These are phyloP conservation scores for Pristionchus mayeri DNA, from an alignment of 2,888 invertebrate species.

Conservation along the genomic window DNA sequence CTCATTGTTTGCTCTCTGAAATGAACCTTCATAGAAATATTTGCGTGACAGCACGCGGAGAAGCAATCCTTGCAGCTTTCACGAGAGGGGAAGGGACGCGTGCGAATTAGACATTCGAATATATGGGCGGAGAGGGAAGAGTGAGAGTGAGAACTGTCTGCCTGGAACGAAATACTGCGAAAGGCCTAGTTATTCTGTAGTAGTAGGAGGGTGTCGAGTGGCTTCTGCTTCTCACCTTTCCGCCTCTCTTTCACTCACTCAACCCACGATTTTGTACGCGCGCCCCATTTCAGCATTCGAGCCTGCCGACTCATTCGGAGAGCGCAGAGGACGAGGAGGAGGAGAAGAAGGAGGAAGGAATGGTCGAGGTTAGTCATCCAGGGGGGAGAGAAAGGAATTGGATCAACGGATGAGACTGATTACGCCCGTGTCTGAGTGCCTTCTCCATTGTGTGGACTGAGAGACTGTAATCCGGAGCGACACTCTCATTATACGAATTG, in stretches of 20 bases:
- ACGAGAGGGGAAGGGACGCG: background rate
- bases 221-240: background rate
- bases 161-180: background rate
- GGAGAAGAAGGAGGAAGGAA: background rate
- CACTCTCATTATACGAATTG: background rate
- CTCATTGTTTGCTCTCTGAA: slow-evolving; percentile 8
- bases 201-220: no score
- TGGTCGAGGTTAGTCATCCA: background rate
- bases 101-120: background rate
- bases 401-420: slow-evolving; percentile 2
- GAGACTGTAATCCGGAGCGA: no score
- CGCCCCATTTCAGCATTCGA: slow-evolving; percentile 16
- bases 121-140: background rate
- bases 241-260: background rate
- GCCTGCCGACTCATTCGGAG: slow-evolving; percentile 38
- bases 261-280: no score
- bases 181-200: slow-evolving; percentile 8
- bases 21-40: background rate
- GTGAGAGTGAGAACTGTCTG: background rate
- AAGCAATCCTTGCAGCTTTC: background rate
- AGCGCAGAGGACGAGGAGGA: slow-evolving; percentile 28
- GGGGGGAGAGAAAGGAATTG: background rate
- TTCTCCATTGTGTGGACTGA: background rate
- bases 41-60: background rate
- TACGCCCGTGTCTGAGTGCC: slow-evolving; percentile 1